These are phyloP conservation scores for Paedocypris micromegethes DNA, from an alignment of 2,797 vertebrate species.

Conservation along the genomic window DNA sequence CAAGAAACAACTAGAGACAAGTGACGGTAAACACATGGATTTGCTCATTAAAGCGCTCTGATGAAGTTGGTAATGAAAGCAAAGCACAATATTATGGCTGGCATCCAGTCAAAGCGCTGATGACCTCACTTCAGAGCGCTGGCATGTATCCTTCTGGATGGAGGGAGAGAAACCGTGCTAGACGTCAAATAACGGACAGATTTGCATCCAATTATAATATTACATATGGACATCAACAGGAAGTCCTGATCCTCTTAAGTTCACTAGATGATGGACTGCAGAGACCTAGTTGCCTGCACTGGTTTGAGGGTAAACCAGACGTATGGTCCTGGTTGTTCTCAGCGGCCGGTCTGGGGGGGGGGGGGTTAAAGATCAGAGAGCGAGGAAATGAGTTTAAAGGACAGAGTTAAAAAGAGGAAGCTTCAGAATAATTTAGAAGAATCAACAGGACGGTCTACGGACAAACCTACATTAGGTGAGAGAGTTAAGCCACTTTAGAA, in stretches of 20 bases:
- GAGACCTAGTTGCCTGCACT: slow-evolving; percentile 32
- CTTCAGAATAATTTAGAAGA: slow-evolving; percentile 27
- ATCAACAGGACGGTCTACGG: slow-evolving; percentile 38
- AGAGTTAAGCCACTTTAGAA: slow-evolving; percentile 20
- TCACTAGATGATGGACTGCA: slow-evolving; percentile 42
- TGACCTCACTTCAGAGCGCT: slow-evolving; percentile 36
- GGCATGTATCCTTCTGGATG: slow-evolving; percentile 32
- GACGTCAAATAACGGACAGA: no score
- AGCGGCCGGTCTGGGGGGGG: slow-evolving; percentile 38
- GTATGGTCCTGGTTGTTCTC: slow-evolving; percentile 46
- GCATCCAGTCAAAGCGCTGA: slow-evolving; percentile 42
- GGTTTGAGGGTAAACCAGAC: slow-evolving; percentile 35
- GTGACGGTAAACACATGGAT: slow-evolving; percentile 40
- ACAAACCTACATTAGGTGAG: slow-evolving; percentile 24
- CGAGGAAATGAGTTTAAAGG: slow-evolving; percentile 19
- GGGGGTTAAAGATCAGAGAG: slow-evolving; percentile 38
- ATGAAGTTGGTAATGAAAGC: slow-evolving; percentile 47
- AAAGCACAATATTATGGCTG: slow-evolving; percentile 47
- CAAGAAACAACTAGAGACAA: slow-evolving; percentile 15
- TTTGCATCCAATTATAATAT: no score
- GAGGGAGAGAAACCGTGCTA: neutral
- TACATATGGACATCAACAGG: no score
- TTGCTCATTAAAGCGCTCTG: slow-evolving; percentile 40
- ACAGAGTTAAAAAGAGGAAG: slow-evolving; percentile 10
- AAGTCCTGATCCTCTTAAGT: neutral